phyloP scores from a whole-genome alignment of 1,140 invertebrate genomes.

The Coenobita brevimanus region DNA sequence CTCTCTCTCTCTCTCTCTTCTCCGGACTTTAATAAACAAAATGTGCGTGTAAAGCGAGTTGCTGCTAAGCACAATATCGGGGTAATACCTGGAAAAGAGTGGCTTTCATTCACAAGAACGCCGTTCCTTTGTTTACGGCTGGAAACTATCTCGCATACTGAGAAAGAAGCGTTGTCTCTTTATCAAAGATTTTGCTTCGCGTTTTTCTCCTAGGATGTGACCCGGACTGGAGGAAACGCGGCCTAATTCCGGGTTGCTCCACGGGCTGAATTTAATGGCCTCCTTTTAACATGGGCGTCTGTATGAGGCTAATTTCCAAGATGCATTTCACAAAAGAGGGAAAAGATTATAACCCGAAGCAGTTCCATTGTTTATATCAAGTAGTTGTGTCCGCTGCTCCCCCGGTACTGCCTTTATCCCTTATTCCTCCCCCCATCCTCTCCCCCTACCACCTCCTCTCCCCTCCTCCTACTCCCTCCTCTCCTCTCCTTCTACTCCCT shows the following conservation, averaged over 20 bases:
- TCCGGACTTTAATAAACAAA: neutral
- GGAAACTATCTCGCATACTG: conserved; percentile 52
- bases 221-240: conserved; percentile 9
- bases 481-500: neutral
- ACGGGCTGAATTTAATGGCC: conserved; percentile 29
- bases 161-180: conserved; percentile 65
- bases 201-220: conserved; percentile 24
- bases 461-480: neutral
- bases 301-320: conserved; percentile 66
- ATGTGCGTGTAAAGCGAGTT: conserved; percentile 23
- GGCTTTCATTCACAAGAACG: conserved; percentile 53
- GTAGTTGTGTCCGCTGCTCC: conserved; percentile 50
- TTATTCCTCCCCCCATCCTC: neutral
- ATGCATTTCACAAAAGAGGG: conserved; percentile 66
- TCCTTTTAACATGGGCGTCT: conserved; percentile 28
- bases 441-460: too few species aligned
- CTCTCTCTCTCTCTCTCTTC: neutral
- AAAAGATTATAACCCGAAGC: conserved; percentile 66
- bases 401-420: neutral
- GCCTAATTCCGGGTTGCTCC: neutral
- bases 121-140: conserved; percentile 44
- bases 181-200: conserved; percentile 39
- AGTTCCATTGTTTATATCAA: conserved; percentile 64
- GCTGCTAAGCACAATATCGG: conserved; percentile 52
- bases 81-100: conserved; percentile 57